A percentile compares a stretch with the other conserved stretches of the same genome.
Conservation (phyloP, 1,140 invertebrate genomes). For the Bombus balteatus region DNA sequence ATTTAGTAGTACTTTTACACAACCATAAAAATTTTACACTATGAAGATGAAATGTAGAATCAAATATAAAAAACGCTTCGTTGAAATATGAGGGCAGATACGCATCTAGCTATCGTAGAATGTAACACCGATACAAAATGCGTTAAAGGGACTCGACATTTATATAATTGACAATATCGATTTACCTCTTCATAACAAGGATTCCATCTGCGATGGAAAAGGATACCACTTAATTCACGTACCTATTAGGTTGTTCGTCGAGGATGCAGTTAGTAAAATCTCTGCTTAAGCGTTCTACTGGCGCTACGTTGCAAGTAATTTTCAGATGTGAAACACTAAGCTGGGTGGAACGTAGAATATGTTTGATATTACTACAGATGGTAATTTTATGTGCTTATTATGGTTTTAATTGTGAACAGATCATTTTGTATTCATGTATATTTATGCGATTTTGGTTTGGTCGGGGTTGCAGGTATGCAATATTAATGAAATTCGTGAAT, state of each 20-base stretch:
- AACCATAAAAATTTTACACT: too few species aligned
- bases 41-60: too few species aligned
- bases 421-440: not conserved
- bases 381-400: not conserved
- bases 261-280: not conserved
- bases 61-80: too few species aligned
- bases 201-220: constrained; percentile 5
- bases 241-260: not conserved
- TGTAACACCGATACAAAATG: not conserved
- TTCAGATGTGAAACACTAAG: not conserved
- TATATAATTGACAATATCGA: constrained; percentile 11
- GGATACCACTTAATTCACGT: not conserved
- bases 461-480: too few species aligned
- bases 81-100: too few species aligned
- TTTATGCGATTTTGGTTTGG: not conserved
- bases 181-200: not conserved
- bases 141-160: not conserved
- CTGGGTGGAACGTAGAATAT: not conserved
- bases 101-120: not conserved
- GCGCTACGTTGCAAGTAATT: not conserved
- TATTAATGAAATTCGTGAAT: not conserved
- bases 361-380: not conserved
- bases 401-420: not conserved
- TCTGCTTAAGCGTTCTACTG: not conserved
- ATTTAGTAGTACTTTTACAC: too few species aligned